phyloP scores from a whole-genome alignment of 2,888 invertebrate genomes.

The Timandra comae region DNA sequence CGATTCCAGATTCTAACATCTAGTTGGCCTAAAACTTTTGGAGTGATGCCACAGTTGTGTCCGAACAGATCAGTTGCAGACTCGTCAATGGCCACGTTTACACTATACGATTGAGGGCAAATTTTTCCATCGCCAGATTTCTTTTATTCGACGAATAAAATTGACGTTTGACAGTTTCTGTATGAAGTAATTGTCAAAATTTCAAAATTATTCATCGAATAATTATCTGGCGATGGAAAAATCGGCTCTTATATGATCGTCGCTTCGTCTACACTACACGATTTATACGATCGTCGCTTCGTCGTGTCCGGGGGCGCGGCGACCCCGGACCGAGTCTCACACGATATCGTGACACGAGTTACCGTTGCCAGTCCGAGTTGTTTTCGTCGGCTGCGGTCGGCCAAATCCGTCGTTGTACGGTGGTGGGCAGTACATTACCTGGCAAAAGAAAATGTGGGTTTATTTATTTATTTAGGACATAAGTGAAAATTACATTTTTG shows the following conservation, averaged over 20 bases:
- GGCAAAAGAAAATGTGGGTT: too few species aligned
- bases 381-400: slow-evolving; percentile 78
- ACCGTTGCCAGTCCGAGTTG: slow-evolving; percentile 82
- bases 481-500: too few species aligned
- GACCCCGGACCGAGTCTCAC: slow-evolving; percentile 60
- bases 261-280: slow-evolving; percentile 36
- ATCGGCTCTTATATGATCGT: slow-evolving; percentile 56
- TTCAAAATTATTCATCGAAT: not conserved
- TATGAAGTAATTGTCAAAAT: too few species aligned
- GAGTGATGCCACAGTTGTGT: too few species aligned
- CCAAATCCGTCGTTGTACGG: slow-evolving; percentile 53
- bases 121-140: too few species aligned
- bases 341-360: slow-evolving; percentile 78
- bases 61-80: not conserved
- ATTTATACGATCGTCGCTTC: slow-evolving; percentile 53
- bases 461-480: too few species aligned
- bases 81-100: not conserved
- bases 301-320: slow-evolving; percentile 38
- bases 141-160: too few species aligned
- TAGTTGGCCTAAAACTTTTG: too few species aligned
- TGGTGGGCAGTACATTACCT: slow-evolving; percentile 79
- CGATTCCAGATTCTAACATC: too few species aligned
- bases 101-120: too few species aligned
- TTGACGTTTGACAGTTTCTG: too few species aligned
- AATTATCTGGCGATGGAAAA: slow-evolving; percentile 5